Evolutionary conservation across 2,888 invertebrate genomes (phyloP).

Genomic region (Mechanitis messenoides): DNA sequence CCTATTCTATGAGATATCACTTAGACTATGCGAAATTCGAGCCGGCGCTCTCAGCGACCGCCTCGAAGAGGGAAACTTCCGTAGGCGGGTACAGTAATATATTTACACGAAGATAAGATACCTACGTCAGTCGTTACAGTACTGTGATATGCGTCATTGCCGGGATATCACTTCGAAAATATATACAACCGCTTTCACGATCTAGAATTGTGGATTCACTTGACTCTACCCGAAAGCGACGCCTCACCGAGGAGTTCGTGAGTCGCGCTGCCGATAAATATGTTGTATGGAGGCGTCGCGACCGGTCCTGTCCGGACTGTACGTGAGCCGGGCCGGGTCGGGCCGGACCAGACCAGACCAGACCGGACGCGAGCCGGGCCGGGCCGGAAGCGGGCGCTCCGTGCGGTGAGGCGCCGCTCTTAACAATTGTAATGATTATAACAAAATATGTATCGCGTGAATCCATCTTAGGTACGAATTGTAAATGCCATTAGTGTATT

Average conservation of each 20-base stretch:
- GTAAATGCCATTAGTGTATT: slow-evolving; percentile 30
- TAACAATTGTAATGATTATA: slow-evolving; percentile 17
- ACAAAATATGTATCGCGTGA: slow-evolving; percentile 20
- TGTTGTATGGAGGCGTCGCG: slow-evolving; percentile 13
- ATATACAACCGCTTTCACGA: slow-evolving; percentile 21
- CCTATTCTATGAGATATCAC: slow-evolving; percentile 33
- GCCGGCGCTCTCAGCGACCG: slow-evolving; percentile 24
- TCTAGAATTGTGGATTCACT: slow-evolving; percentile 19
- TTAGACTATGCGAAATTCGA: slow-evolving; percentile 31
- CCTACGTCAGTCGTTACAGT: slow-evolving; percentile 59
- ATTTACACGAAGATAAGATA: slow-evolving; percentile 48
- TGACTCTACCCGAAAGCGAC: slow-evolving; percentile 13
- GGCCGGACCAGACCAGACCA: too few relatives aligned
- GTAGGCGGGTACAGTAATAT: slow-evolving; percentile 41
- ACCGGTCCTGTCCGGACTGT: too few relatives aligned
- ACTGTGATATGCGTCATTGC: slow-evolving; percentile 73
- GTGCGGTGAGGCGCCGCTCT: slow-evolving; percentile 12
- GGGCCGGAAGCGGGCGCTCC: slow-evolving; percentile 7
- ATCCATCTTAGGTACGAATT: slow-evolving; percentile 28
- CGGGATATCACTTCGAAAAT: slow-evolving; percentile 58
- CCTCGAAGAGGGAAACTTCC: slow-evolving; percentile 20
- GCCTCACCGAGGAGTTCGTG: slow-evolving; percentile 2
- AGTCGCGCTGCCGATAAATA: slow-evolving; percentile 6
- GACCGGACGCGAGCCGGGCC: not conserved
- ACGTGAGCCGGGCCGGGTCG: not conserved